Evolutionary conservation across 2,888 invertebrate genomes (phyloP).

Genomic region (Xanthorhoe spadicearia): DNA sequence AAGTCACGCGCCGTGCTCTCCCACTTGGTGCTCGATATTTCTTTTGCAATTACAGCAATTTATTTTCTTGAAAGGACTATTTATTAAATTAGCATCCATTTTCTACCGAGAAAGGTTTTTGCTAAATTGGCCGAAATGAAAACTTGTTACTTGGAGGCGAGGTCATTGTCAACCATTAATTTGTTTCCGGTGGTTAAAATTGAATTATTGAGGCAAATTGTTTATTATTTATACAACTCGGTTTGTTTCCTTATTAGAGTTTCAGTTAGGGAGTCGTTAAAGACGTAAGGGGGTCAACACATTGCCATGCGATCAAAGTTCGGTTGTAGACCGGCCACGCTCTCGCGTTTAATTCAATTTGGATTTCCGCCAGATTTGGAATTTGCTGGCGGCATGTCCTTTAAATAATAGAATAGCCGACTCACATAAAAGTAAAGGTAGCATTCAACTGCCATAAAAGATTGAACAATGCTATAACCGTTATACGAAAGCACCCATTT

Average conservation of each 20-base stretch:
- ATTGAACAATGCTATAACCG: conserved; percentile 33
- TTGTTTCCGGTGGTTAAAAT: neutral
- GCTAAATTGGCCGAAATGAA: conserved; percentile 48
- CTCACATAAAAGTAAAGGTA: conserved; percentile 62
- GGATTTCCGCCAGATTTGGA: conserved; percentile 77
- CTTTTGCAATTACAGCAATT: conserved; percentile 58
- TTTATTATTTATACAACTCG: neutral
- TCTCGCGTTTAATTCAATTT: conserved; percentile 80
- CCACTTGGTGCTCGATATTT: conserved; percentile 53
- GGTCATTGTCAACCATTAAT: conserved; percentile 25
- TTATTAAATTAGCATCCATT: conserved; percentile 64
- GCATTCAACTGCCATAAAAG: conserved; percentile 58
- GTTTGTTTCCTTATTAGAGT: conserved; percentile 20
- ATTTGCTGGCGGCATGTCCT: conserved; percentile 75
- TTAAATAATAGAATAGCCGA: conserved; percentile 77
- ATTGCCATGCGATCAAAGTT: conserved; percentile 70
- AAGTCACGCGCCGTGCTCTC: conserved; percentile 53
- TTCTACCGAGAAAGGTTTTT: conserved; percentile 51
- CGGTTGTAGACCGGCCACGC: conserved; percentile 61
- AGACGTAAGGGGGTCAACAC: conserved; percentile 53
- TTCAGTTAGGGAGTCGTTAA: conserved; percentile 43
- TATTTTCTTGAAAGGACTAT: conserved; percentile 57
- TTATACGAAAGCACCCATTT: neutral
- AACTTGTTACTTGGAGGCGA: conserved; percentile 45
- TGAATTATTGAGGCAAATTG: neutral